Percentiles rank a stretch among this genome's conserved stretches.
These are phyloP conservation scores for Euphonia xanthogaster DNA, from an alignment of 2,797 vertebrate species.

Conservation along the genomic window DNA sequence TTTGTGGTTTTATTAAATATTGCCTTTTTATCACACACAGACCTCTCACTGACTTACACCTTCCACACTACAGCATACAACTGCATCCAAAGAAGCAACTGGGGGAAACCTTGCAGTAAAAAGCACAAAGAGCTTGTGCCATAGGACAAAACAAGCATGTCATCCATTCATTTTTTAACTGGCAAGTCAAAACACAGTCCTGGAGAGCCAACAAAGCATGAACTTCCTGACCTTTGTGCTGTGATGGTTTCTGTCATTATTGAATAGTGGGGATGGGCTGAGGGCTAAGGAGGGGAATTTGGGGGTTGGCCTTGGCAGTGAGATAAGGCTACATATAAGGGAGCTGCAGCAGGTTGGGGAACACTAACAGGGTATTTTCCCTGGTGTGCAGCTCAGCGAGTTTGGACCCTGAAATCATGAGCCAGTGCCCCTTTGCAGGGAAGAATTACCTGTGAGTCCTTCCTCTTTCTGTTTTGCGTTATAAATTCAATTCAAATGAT, in stretches of 20 bases:
- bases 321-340: slow-evolving; percentile 63
- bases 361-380: not conserved
- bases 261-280: not conserved
- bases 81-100: not conserved
- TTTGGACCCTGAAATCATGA: slow-evolving; percentile 66
- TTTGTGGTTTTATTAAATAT: not conserved
- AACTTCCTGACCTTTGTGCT: slow-evolving; percentile 11
- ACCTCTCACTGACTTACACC: not conserved
- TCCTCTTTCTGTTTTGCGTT: not conserved
- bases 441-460: slow-evolving; percentile 72
- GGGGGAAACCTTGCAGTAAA: not conserved
- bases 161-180: not conserved
- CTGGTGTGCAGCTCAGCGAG: not conserved
- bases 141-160: not conserved
- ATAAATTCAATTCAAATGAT: not conserved
- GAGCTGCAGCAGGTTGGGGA: not conserved
- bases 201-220: not conserved
- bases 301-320: slow-evolving; percentile 53
- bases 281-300: not conserved
- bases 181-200: not conserved
- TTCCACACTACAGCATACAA: not conserved
- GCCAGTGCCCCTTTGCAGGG: slow-evolving; percentile 72
- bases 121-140: not conserved
- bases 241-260: not conserved
- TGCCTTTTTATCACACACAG: not conserved